phyloP scores from a whole-genome alignment of 2,888 invertebrate species.

The Lepas anatifera region DNA sequence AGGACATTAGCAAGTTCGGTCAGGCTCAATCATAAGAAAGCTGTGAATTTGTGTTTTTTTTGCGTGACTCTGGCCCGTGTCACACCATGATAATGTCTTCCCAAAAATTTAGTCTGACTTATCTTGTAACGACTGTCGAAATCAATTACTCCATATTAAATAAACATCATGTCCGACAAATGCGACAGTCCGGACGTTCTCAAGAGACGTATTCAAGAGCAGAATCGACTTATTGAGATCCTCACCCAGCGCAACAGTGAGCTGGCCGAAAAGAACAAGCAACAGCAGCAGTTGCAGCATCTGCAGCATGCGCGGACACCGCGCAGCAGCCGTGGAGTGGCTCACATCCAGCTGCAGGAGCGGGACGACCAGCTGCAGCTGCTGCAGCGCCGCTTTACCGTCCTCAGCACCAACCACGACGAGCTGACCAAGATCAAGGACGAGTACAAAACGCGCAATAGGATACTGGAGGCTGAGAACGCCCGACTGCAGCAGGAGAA shows the following conservation, averaged over 20 bases:
- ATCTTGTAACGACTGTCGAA: no score
- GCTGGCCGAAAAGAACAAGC: background rate
- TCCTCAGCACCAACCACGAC: slow-evolving; percentile 1
- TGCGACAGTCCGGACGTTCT: no score
- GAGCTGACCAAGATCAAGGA: slow-evolving; percentile 8
- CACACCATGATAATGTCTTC: no score
- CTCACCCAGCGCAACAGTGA: background rate
- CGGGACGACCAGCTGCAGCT: background rate
- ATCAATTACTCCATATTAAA: no score
- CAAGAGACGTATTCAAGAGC: background rate
- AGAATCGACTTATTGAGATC: background rate
- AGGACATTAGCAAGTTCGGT: no score
- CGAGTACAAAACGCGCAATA: slow-evolving; percentile 1
- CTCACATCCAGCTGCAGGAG: slow-evolving; percentile 1
- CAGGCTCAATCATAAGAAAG: no score
- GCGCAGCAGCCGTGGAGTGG: background rate
- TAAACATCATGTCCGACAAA: no score
- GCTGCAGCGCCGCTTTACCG: background rate
- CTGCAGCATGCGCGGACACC: background rate
- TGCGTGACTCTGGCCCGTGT: no score
- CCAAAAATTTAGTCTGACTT: no score
- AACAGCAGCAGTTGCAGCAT: background rate
- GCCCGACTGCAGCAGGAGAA: background rate
- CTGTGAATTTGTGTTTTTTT: no score
- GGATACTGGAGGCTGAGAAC: background rate